These are phyloP conservation scores for Clarias fuscus DNA, from an alignment of 2,797 vertebrate species.

Conservation along the genomic window DNA sequence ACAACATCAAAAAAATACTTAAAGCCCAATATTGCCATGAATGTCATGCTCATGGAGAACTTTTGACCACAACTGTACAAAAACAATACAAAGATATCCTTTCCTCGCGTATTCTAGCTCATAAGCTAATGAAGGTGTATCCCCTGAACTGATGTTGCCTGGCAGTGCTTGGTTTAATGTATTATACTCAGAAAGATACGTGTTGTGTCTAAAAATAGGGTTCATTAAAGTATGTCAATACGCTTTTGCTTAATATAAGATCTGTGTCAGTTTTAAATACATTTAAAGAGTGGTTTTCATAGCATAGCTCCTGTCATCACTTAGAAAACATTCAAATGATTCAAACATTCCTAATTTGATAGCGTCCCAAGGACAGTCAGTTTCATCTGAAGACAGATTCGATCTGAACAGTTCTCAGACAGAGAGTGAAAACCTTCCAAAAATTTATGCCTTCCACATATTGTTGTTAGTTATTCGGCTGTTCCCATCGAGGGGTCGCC, in stretches of 20 bases:
- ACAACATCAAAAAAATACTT: too few relatives aligned
- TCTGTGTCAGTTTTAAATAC: background rate
- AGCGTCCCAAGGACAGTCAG: background rate
- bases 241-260: background rate
- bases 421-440: background rate
- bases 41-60: too few relatives aligned
- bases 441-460: background rate
- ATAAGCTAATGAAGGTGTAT: background rate
- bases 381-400: background rate
- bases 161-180: background rate
- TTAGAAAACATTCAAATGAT: background rate
- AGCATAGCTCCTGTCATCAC: background rate
- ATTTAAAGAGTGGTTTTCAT: background rate
- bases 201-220: background rate
- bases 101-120: background rate
- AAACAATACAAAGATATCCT: background rate
- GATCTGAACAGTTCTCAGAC: background rate
- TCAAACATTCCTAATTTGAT: background rate
- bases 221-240: background rate
- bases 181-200: background rate
- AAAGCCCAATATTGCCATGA: too few relatives aligned
- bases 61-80: background rate
- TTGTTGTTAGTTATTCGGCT: too few relatives aligned
- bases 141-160: background rate
- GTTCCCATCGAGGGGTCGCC: too few relatives aligned